Base-by-base conservation (phyloP, 2,888 invertebrate species). In the Drosophila nigricruria region DNA sequence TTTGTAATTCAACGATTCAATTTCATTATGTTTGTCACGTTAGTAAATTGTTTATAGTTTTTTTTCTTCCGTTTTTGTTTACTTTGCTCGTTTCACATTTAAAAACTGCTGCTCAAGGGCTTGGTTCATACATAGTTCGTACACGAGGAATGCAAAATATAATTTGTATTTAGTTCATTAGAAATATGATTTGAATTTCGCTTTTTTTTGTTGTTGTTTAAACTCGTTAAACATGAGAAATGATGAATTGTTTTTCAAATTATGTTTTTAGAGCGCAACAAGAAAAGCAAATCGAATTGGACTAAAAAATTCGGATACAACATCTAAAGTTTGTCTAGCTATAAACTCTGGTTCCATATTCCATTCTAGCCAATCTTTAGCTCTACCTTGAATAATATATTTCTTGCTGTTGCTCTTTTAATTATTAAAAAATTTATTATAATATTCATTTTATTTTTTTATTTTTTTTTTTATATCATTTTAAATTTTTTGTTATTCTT, bases 1-100 rank as follows among this genome's bases (percentile, higher is more conserved):
- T 88, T 74, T 90, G 73, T 77, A 81, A 91, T 87, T 87, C 74
- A 89, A 89, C 90, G 88, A 84, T 82, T 82, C 78, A 82, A 85
- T 83, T 77, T 76, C 59, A 63, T 57, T 67, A 58, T 56, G 49
- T 36, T 36, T 52, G 47, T 43, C 62, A 56, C 47, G 34, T 65
- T 78, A 53, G 23, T 63, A 60, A 50, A 65, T 62, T 58, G 30
- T 66, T 68, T 58, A 47, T 58, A 58, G 36, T 36, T 36, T 27
- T 34, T 36, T 58, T 45, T 43, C 40, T 27, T 53, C 66, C 66
- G 52, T 64, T 80, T 49, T 69, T 72, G 52, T 62, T 80, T 49
- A 36, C 66, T 79, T 71, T 80, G 77, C 80, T 77, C 77, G 57
- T 61, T 71, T 77, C 71, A 66, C 80, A 71, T 71, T 77, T 79